A percentile compares a stretch with the other conserved stretches of the same genome.
Conservation (phyloP, 2,888 invertebrate species). For the Pheosia tremula region DNA sequence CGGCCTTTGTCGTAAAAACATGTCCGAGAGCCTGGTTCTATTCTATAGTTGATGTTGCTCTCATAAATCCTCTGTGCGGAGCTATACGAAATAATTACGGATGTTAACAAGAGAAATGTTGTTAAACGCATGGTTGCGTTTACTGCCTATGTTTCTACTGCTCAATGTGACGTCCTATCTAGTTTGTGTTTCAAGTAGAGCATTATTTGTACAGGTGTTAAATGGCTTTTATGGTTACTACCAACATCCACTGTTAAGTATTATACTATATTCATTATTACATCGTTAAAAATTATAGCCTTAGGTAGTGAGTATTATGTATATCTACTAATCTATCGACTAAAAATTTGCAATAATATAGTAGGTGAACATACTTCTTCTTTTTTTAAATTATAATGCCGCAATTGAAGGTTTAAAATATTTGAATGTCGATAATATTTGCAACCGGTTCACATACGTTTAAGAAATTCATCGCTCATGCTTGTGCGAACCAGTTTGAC, state of each 20-base stretch:
- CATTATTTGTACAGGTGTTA: slow-evolving; percentile 40
- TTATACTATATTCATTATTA: background rate
- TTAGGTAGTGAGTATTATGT: too few relatives aligned
- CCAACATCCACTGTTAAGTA: background rate
- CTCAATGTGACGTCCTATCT: slow-evolving; percentile 5
- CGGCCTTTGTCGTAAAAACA: slow-evolving; percentile 69
- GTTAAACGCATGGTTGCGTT: slow-evolving; percentile 19
- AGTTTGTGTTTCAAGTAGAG: slow-evolving; percentile 8
- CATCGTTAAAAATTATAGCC: background rate
- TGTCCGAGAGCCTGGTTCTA: slow-evolving; percentile 65
- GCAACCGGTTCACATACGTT: too few relatives aligned
- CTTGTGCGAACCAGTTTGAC: too few relatives aligned
- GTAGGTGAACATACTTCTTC: too few relatives aligned
- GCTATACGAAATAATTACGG: slow-evolving; percentile 32
- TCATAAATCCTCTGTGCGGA: slow-evolving; percentile 52
- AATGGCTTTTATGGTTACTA: background rate
- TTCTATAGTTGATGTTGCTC: slow-evolving; percentile 66
- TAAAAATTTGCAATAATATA: too few relatives aligned
- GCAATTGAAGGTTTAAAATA: too few relatives aligned
- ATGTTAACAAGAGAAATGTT: slow-evolving; percentile 17
- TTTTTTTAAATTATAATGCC: too few relatives aligned
- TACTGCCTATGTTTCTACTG: slow-evolving; percentile 11
- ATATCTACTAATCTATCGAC: too few relatives aligned
- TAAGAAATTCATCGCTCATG: too few relatives aligned
- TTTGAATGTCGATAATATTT: too few relatives aligned